Evolutionary conservation across 1,140 invertebrate genomes (phyloP), one percentile per base, ranked within the genome.

Genomic region (Drosophila albomicans): DNA sequence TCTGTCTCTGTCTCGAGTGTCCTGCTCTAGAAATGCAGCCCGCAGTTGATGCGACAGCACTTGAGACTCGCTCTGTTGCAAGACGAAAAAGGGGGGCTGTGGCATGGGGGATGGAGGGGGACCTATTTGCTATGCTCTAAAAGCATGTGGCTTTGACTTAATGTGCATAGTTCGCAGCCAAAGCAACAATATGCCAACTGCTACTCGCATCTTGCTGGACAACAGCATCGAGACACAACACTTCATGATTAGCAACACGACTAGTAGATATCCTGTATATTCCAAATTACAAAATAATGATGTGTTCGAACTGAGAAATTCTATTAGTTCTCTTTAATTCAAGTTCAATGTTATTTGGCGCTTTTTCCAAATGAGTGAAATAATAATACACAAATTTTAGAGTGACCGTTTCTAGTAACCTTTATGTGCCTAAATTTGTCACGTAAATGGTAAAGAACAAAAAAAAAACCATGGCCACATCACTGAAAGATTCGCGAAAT

Each of bases 101-200:
- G 0, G 20, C 20, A 25, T 0, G 20, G 11, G 13, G 7, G 11
- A 45, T 5, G 5, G 13, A 11, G 7, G 3, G 61, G 3, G 1
- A 30, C 13, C n/a, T 20, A 25, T 25, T 25, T 25, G 20, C 20
- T 25, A 3, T 25, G 35, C 15, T 38, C 8, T 51, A 57, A 49
- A 59, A 59, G 46, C 54, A 51, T 59, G 54, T 52, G 70, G 63
- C 54, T 66, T 51, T 67, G 70, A 59, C 64, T 61, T 54, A 67
- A 59, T 59, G 45, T 48, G 65, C 56, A 61, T 28, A 48, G 71
- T 54, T 54, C 15, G 16, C 54, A 66, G 10, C 46, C n/a, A 10
- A 20, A 49, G 64, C 46, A 54, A 35, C 52, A 45, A 15, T 13
- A 66, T 35, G 15, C 25, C 63, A 72, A 61, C 67, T 43, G 48